Conservation (phyloP, 1,140 invertebrate species). For the Diachasmimorpha longicaudata region DNA sequence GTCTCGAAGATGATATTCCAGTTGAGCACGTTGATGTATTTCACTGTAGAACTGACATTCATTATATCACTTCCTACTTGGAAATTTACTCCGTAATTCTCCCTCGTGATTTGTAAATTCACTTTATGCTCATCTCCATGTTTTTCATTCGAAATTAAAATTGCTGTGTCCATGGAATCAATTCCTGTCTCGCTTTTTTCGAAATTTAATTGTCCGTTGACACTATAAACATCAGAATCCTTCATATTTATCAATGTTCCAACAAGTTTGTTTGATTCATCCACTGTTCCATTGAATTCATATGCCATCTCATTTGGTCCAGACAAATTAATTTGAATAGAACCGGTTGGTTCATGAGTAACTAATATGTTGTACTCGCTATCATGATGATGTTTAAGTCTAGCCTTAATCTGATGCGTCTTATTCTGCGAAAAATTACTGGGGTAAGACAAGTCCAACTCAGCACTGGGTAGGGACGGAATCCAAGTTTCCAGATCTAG, state of each 20-base stretch:
- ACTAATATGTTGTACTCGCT: conserved; percentile 40
- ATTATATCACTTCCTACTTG: conserved; percentile 15
- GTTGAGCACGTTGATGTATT: conserved; percentile 46
- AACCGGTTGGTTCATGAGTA: conserved; percentile 31
- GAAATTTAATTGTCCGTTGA: conserved; percentile 30
- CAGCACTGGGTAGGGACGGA: conserved; percentile 61
- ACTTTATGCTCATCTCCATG: conserved; percentile 9
- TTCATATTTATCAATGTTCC: conserved; percentile 45
- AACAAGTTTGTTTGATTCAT: conserved; percentile 33
- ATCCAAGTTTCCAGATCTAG: conserved; percentile 64
- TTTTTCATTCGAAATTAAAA: conserved; percentile 14
- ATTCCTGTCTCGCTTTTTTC: neutral
- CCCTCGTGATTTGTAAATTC: conserved; percentile 34
- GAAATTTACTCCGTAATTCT: conserved; percentile 35
- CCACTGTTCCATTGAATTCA: conserved; percentile 29
- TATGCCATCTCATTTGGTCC: conserved; percentile 37
- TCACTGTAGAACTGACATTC: conserved; percentile 38
- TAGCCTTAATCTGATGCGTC: conserved; percentile 32
- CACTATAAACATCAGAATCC: conserved; percentile 21
- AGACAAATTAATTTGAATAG: conserved; percentile 36
- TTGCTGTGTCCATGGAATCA: neutral
- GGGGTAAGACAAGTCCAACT: conserved; percentile 55
- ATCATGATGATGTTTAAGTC: conserved; percentile 37
- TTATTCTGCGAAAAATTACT: conserved; percentile 44
- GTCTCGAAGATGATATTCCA: conserved; percentile 41